Conservation (phyloP, 2,797 vertebrate species). For the Lepus townsendii region DNA sequence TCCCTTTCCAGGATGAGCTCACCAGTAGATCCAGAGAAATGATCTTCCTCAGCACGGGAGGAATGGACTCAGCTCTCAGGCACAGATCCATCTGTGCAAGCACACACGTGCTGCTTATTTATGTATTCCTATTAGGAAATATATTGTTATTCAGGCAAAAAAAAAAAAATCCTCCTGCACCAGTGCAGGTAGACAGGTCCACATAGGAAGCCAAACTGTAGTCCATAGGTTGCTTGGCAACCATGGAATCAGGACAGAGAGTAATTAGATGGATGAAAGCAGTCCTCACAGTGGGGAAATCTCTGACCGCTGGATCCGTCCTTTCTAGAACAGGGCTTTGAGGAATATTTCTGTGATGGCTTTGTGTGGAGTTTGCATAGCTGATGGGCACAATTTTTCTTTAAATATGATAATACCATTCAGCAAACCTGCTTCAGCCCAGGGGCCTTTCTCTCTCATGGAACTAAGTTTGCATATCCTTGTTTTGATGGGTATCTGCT, state of each 20-base stretch:
- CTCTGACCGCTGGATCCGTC: neutral
- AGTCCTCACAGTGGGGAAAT: neutral
- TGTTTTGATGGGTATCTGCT: slow-evolving; percentile 55
- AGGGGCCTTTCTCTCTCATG: neutral
- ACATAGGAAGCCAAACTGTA: neutral
- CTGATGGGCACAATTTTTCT: neutral
- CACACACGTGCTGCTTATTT: neutral
- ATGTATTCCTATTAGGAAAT: slow-evolving; percentile 22
- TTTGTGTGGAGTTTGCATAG: neutral
- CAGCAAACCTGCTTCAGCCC: neutral
- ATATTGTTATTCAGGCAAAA: neutral
- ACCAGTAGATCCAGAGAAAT: neutral
- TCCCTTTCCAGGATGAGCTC: neutral
- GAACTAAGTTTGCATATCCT: slow-evolving; percentile 61
- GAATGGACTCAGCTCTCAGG: neutral
- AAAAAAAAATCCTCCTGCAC: neutral
- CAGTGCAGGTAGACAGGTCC: neutral
- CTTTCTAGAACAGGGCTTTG: neutral
- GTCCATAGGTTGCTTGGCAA: slow-evolving; percentile 19
- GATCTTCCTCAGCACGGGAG: neutral
- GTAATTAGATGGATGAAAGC: neutral
- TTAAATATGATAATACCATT: slow-evolving; percentile 7
- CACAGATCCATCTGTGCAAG: neutral
- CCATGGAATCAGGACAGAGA: neutral
- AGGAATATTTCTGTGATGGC: neutral